A percentile compares a stretch with the other conserved stretches of the same genome.
Evolutionary conservation across 92 coral and sea anemone species (phyloP).

Genomic region (Micromussa lordhowensis): DNA sequence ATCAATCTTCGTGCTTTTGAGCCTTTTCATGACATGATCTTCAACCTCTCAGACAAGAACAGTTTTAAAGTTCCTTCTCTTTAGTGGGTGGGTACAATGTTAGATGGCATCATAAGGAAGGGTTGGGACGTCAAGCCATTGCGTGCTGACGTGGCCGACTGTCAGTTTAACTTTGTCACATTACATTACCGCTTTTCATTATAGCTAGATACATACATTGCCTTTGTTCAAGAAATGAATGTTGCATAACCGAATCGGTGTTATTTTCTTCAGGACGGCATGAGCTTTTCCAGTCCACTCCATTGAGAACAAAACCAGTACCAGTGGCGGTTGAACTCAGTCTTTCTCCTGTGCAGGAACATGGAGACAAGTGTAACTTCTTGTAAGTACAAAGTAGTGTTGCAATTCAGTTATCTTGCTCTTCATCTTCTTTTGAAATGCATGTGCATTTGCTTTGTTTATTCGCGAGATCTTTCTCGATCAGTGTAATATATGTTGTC

Average conservation of each 20-base stretch:
- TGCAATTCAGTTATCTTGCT: constrained; percentile 23
- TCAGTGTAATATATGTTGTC: constrained; percentile 12
- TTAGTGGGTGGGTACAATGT: too few species aligned
- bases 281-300: constrained; percentile 3
- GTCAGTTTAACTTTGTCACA: too few species aligned
- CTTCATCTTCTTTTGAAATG: constrained; percentile 8
- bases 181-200: constrained; percentile 9
- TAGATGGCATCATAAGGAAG: too few species aligned
- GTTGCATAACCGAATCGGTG: constrained; percentile 4
- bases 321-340: constrained; percentile 18
- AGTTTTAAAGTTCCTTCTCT: too few species aligned
- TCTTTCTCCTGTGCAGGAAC: too few species aligned
- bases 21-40: too few species aligned
- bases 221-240: not conserved
- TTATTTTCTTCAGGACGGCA: not conserved
- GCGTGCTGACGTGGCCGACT: too few species aligned
- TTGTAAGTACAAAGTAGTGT: constrained; percentile 10
- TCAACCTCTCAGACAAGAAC: too few species aligned
- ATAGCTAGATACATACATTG: constrained; percentile 18
- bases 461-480: constrained; percentile 8
- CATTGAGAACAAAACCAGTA: constrained; percentile 6
- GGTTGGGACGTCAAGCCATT: too few species aligned
- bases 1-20: too few species aligned
- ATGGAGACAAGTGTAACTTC: too few species aligned
- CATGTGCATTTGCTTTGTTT: constrained; percentile 7